Conservation (phyloP, 1,140 invertebrate species). For the Triops longicaudatus region DNA sequence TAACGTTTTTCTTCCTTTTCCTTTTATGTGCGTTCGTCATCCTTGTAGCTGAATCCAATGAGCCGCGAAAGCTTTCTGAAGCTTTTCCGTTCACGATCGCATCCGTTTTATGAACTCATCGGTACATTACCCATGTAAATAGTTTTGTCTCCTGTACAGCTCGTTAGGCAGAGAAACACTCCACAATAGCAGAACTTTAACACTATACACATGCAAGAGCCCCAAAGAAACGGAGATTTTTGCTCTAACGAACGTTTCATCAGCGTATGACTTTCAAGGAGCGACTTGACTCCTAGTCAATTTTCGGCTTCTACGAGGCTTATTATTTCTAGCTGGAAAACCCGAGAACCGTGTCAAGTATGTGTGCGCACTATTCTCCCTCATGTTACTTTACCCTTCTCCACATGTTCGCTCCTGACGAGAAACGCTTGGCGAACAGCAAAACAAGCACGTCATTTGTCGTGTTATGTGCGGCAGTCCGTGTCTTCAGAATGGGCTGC, state of each 20-base stretch:
- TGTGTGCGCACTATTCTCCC: not conserved
- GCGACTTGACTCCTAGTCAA: not conserved
- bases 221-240: no score
- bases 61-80: not conserved
- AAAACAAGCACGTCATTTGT: not conserved
- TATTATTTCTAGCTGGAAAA: not conserved
- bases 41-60: not conserved
- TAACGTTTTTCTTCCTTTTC: not conserved
- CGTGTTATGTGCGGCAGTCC: not conserved
- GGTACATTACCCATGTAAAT: constrained; percentile 7
- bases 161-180: not conserved
- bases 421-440: not conserved
- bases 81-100: not conserved
- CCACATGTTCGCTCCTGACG: not conserved
- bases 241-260: not conserved
- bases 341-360: not conserved
- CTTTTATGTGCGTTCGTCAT: not conserved
- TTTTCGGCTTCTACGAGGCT: not conserved
- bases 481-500: not conserved
- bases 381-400: not conserved
- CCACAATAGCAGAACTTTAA: no score
- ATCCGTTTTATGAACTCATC: not conserved
- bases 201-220: no score
- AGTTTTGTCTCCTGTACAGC: not conserved
- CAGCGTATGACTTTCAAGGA: not conserved